Base-by-base conservation (phyloP, 2,113 vertebrate species). In the Bufo bufo region DNA sequence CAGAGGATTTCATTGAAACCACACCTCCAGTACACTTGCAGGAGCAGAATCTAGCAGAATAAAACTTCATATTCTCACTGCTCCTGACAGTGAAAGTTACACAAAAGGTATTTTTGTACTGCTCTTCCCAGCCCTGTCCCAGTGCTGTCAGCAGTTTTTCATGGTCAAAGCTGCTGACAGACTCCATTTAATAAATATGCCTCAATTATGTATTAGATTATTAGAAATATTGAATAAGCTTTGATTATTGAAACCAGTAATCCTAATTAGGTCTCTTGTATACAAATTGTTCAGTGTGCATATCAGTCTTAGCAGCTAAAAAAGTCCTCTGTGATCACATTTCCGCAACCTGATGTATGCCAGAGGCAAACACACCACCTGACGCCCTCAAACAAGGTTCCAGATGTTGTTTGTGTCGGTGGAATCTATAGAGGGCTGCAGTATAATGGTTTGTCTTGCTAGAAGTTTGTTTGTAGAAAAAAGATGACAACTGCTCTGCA, bases 321-420 rank as follows among this genome's bases (percentile, higher is more conserved):
- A 33, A 65, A 79, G 45, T 63, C 13, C 16, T 69, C 50, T 69
- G 75, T 71, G 77, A 69, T 66, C 75, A 80, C 59, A 56, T 52
- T 69, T 87, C 45, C 49, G 45, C 61, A 87, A 79, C 61, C 11
- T 72, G 33, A 49, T 59, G 78, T 49, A 6, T 56, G 79, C 86
- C 75, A 2, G 54, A 63, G 86, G 86, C 86, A 65, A 88, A 52
- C 78, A n/a, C 43, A 50, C 82, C 58, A 83, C 56, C 77, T 77
- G 87, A 77, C 13, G 77, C 47, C 54, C 50, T 19, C 10, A 12
- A 88, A 77, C 87, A 88, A 23, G 47, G 61, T 88, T 88, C 87
- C 80, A 88, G 87, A 83, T 88, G 87, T 77, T 88, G 80, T 88
- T 82, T 86, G 43, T 61, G 54, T 47, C 72, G n/a, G 72, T 85